Percentiles rank a stretch among this genome's conserved stretches.
Conservation (phyloP, 2,888 invertebrate species). For the Cynaeus angustus region DNA sequence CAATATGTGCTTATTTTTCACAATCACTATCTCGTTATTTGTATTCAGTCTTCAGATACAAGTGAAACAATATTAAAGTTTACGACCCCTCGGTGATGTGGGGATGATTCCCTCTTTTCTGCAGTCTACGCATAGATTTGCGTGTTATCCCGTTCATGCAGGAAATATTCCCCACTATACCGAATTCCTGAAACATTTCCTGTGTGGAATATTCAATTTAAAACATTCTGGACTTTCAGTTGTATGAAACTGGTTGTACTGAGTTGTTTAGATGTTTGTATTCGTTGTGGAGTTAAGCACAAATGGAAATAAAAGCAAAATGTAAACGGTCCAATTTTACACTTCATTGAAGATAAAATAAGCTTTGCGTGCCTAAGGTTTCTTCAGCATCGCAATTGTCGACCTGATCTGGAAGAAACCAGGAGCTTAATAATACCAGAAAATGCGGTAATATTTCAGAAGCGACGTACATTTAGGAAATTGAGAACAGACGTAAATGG, state of each 20-base stretch:
- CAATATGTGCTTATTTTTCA: no score
- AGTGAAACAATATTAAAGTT: slow-evolving; percentile 1
- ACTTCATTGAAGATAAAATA: slow-evolving; percentile 34
- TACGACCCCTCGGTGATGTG: neutral
- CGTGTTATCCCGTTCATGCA: slow-evolving; percentile 16
- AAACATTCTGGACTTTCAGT: slow-evolving; percentile 29
- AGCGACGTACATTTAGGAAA: no score
- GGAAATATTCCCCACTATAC: slow-evolving; percentile 13
- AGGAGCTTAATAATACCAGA: neutral
- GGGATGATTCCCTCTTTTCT: slow-evolving; percentile 4
- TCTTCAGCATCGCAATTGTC: neutral
- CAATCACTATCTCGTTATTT: no score
- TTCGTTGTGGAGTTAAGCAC: slow-evolving; percentile 2
- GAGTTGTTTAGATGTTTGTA: slow-evolving; percentile 27
- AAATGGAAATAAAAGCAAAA: slow-evolving; percentile 31
- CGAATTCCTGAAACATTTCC: slow-evolving; percentile 30
- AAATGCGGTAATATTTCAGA: neutral
- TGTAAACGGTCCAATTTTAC: slow-evolving; percentile 30
- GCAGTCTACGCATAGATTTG: slow-evolving; percentile 11
- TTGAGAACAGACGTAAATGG: no score
- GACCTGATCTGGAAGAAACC: neutral
- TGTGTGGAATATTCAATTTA: slow-evolving; percentile 30
- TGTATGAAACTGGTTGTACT: slow-evolving; percentile 16
- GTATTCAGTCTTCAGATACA: no score
- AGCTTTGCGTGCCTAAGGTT: slow-evolving; percentile 12